Evolutionary conservation across 2,888 invertebrate genomes (phyloP), one percentile per base, ranked within the genome.

Genomic region (Volucella inanis): DNA sequence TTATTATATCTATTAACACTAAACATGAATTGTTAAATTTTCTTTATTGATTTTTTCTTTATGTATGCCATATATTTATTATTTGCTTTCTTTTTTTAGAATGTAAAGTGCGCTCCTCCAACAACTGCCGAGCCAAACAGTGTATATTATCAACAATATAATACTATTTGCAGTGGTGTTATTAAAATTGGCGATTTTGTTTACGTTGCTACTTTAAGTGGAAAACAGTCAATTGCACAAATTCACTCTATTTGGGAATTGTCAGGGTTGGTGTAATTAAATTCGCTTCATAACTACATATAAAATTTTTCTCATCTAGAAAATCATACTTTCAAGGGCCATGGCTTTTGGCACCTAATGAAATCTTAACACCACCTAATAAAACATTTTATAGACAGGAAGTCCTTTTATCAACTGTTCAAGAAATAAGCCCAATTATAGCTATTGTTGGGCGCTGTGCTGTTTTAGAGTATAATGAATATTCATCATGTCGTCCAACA

Each of bases 231-330:
- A 89, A 96, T 99, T 84, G 97, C 98, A 11, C 96, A 98, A 91
- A 96, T 99, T 87, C 98, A 99, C 91, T 95, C 96, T 79, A 96
- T 99, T 90, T 99, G 98, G 98, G 97, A 97, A 89, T 97, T 97
- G 55, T 95, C 95, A 90, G 81, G 79, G 82, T 86, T n/a, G 10
- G 61, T 62, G n/a, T 55, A 9, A 50, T 12, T 38, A n/a, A 55
- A 65, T 12, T n/a, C 22, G 18, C 6, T 10, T 0, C 15, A 39
- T 22, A 11, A 18, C 14, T 41, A 49, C 3, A 9, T 15, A 31
- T 9, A 14, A 31, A 18, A 38, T n/a, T 87, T 88, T 89, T 64
- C 93, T 94, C 43, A 92, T 97, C 97, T 90, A 97, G 97, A 64
- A 96, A 97, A 90, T 96, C 96, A 70, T 98, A 96, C 91, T 98